Percentiles rank a stretch among this genome's conserved stretches.
Evolutionary conservation across 2,888 invertebrate species (phyloP).

Genomic region (Acronicta leporina): DNA sequence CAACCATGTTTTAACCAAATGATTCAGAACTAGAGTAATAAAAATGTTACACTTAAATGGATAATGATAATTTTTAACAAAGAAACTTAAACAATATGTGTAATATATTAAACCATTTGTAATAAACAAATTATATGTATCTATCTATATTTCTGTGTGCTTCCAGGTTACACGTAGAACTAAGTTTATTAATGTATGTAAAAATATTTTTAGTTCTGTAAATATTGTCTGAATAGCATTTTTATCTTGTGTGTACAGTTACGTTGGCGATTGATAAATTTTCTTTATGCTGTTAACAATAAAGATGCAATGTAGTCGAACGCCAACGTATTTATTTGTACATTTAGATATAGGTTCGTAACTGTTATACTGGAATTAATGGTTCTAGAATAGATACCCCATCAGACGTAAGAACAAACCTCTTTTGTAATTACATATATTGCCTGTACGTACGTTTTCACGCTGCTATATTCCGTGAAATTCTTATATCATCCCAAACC

Average conservation of each 20-base stretch:
- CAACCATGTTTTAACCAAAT: conserved; percentile 11
- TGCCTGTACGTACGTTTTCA: conserved; percentile 5
- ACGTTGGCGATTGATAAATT: not conserved
- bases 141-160: conserved; percentile 84
- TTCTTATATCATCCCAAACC: conserved; percentile 2
- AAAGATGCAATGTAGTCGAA: not conserved
- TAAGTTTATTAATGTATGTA: conserved; percentile 56
- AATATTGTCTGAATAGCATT: conserved; percentile 83
- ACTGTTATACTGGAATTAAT: conserved; percentile 53
- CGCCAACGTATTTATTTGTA: conserved; percentile 16
- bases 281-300: not conserved
- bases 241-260: conserved; percentile 77
- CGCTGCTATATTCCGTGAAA: conserved; percentile 8
- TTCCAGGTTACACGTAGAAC: conserved; percentile 84
- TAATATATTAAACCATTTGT: conserved; percentile 44
- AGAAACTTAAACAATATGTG: conserved; percentile 28
- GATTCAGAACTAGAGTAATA: conserved; percentile 27
- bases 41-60: conserved; percentile 12
- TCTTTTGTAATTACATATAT: conserved; percentile 22
- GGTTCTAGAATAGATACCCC: conserved; percentile 49
- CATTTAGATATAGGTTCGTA: conserved; percentile 55
- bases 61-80: conserved; percentile 16
- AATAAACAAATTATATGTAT: conserved; percentile 57
- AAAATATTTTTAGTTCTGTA: conserved; percentile 72
- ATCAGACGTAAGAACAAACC: conserved; percentile 26